phyloP scores from a whole-genome alignment of 2,888 invertebrate genomes.

The Petrolisthes manimaculis region DNA sequence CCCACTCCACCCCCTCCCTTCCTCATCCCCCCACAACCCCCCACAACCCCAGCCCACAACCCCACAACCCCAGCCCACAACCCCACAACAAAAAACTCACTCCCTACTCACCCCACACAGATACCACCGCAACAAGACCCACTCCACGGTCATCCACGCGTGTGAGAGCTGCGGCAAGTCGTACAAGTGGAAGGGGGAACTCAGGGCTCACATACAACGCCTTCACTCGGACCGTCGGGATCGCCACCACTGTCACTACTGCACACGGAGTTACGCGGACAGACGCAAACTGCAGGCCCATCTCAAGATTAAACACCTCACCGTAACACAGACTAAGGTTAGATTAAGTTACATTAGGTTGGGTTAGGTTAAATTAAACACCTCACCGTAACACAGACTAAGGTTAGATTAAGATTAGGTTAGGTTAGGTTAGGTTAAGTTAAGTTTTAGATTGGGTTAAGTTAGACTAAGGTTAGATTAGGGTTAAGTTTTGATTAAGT shows the following conservation, averaged over 20 bases:
- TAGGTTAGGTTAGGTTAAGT: too few species aligned
- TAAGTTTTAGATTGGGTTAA: too few species aligned
- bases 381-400: too few species aligned
- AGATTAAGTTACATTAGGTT: too few species aligned
- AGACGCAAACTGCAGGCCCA: constrained; percentile 41
- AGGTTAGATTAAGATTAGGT: too few species aligned
- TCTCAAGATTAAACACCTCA: constrained; percentile 32
- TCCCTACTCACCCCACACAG: background rate
- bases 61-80: background rate
- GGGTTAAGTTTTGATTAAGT: too few species aligned
- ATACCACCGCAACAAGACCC: constrained; percentile 57
- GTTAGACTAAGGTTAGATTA: too few species aligned
- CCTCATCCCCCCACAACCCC: background rate
- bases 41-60: background rate
- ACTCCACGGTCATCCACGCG: constrained; percentile 43
- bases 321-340: too few species aligned
- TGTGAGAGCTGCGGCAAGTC: constrained; percentile 43
- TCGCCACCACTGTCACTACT: constrained; percentile 35
- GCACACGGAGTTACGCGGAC: constrained; percentile 48
- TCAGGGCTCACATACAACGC: constrained; percentile 43
- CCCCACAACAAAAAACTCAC: background rate
- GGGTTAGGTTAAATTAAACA: too few species aligned
- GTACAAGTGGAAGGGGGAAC: constrained; percentile 58
- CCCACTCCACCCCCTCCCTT: constrained; percentile 34
- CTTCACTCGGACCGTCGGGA: constrained; percentile 24